phyloP scores from a whole-genome alignment of 2,797 vertebrate species.

The Karalla daura region DNA sequence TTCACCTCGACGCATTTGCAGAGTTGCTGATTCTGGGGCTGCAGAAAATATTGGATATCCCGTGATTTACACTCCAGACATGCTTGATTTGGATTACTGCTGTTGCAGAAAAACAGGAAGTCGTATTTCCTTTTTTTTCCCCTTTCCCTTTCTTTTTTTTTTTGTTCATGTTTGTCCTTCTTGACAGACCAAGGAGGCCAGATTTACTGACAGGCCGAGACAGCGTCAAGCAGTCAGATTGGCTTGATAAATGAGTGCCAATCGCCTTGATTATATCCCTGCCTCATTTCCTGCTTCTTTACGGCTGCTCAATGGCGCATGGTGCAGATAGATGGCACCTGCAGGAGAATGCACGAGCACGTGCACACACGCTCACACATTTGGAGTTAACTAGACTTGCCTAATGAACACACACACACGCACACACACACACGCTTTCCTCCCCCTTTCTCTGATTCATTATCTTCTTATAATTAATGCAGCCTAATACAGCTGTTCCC shows the following conservation, averaged over 20 bases:
- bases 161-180: constrained; percentile 10
- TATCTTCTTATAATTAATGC: constrained; percentile 85
- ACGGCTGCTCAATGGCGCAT: constrained; percentile 71
- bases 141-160: neutral
- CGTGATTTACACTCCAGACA: neutral
- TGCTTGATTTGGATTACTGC: neutral
- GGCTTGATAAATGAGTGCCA: constrained; percentile 65
- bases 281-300: constrained; percentile 77
- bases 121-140: neutral
- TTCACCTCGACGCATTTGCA: constrained; percentile 40
- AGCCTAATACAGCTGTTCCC: constrained; percentile 72
- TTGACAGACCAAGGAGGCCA: constrained; percentile 13
- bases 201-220: constrained; percentile 31
- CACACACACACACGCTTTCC: constrained; percentile 10
- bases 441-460: constrained; percentile 78
- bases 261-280: constrained; percentile 72
- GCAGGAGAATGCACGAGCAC: constrained; percentile 12
- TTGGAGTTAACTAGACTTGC: constrained; percentile 15
- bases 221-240: constrained; percentile 59
- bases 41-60: neutral
- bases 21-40: constrained; percentile 17
- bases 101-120: neutral
- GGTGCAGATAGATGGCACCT: constrained; percentile 64
- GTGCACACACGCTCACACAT: neutral
- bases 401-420: constrained; percentile 21